A percentile compares a stretch with the other conserved stretches of the same genome.
These are phyloP conservation scores for Mandrillus leucophaeus DNA, from an alignment of 2,113 vertebrate species.

Conservation along the genomic window DNA sequence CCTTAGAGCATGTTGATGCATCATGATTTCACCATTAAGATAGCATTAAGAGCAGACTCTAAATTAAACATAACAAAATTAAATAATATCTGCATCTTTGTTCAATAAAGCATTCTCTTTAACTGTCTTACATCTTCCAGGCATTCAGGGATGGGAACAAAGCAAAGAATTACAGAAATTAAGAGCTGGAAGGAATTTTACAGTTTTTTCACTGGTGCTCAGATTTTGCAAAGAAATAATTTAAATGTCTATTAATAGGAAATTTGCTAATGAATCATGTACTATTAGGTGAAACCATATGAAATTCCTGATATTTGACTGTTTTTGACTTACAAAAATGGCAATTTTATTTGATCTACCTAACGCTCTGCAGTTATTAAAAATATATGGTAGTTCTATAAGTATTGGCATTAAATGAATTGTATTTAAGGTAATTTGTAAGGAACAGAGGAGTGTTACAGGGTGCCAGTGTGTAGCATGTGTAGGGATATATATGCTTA, in stretches of 20 bases:
- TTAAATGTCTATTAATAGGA: not conserved
- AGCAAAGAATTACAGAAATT: conserved; percentile 2
- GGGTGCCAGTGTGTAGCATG: not conserved
- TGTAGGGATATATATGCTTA: not conserved
- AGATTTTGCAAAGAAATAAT: not conserved
- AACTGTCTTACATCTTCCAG: not conserved
- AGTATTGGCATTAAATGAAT: not conserved
- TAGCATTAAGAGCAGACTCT: not conserved
- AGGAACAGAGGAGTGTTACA: not conserved
- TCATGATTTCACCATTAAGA: not conserved
- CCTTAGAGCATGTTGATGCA: not conserved
- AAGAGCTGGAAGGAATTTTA: not conserved
- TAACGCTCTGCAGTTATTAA: not conserved
- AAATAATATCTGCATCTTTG: not conserved
- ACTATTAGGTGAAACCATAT: not conserved
- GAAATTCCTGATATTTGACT: not conserved
- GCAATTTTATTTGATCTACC: not conserved
- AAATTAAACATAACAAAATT: not conserved
- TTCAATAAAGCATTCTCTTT: not conserved
- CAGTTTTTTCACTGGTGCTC: not conserved
- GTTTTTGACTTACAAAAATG: not conserved
- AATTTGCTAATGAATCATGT: not conserved
- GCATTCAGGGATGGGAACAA: not conserved
- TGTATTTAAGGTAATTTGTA: not conserved
- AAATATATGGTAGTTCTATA: not conserved